Base-by-base conservation (phyloP, 2,797 vertebrate species). In the Antennarius maculatus region DNA sequence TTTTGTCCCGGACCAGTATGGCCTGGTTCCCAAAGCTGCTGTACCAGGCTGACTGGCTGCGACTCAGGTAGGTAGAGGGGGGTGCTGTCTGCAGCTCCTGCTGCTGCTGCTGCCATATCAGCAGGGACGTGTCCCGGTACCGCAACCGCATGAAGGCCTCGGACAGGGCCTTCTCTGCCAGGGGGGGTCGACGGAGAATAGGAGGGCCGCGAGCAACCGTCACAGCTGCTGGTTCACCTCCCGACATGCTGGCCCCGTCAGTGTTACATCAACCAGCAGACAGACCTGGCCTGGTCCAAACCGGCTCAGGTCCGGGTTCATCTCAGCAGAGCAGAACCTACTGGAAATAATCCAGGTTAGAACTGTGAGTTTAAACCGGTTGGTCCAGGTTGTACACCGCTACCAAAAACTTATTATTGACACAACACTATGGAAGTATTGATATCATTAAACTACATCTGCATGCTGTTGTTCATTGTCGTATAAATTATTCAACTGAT, bases 41-140 rank as follows among this genome's bases (percentile, higher is more conserved):
- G 91, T 97, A 98, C 94, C 95, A 95, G 81, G 92, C 81, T 3
- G 96, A 98, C 29, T 92, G 94, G 70, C 95, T 97, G 42, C 97
- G 92, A 87, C 76, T 95, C 74, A 99, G 93, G 90, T 97, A 98
- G 0, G 93, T 95, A 52, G 89, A 70, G 0, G 95, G 96, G 0
- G 94, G 93, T 0, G 81, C 89, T 0, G 76, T 76, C 66, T 94
- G 90, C 78, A 95, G 58, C 3, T 94, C 84, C 80, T 90, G 90
- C 87, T 97, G 96, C 88, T 97, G 96, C 89, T 96, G 96, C 75
- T 95, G 95, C 97, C 97, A 98, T 79, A 99, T 91, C 54, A 97
- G 91, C 85, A 97, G 72, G 0, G 97, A 97, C 0, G 95, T 93
- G 91, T 98, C 96, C 16, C 86, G 57, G 92, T 94, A 99, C 54